Percentiles rank a stretch among this genome's conserved stretches.
These are phyloP conservation scores for Nothocercus nigrocapillus DNA, from an alignment of 2,113 vertebrate genomes.

Conservation along the genomic window DNA sequence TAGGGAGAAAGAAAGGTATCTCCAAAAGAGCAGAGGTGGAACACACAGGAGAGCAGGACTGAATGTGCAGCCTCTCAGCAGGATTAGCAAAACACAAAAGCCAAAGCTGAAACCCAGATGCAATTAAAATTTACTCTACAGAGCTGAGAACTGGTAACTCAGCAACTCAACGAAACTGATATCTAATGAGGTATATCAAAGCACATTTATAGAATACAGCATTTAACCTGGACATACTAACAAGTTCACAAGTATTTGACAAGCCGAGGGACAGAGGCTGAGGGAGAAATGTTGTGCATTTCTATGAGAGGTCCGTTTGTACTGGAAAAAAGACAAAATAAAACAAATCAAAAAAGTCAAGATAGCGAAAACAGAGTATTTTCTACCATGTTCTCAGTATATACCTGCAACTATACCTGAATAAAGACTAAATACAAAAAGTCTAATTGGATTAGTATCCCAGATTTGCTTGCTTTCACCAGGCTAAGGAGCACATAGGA, in stretches of 20 bases:
- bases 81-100: neutral
- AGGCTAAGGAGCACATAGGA: neutral
- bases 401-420: neutral
- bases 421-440: neutral
- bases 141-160: neutral
- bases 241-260: neutral
- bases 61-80: neutral
- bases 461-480: neutral
- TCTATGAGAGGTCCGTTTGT: neutral
- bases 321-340: neutral
- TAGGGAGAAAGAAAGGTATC: neutral
- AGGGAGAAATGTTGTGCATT: neutral
- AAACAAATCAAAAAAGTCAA: neutral
- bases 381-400: neutral
- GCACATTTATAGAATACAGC: neutral
- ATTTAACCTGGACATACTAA: neutral
- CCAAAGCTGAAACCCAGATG: neutral
- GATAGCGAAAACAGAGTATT: neutral
- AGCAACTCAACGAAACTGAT: neutral
- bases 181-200: neutral
- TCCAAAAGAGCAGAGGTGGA: accelerated
- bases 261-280: neutral
- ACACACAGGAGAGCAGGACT: neutral
- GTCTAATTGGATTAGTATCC: neutral
- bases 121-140: neutral